Base-by-base conservation (phyloP, 2,113 vertebrate genomes). In the Aldabrachelys gigantea region DNA sequence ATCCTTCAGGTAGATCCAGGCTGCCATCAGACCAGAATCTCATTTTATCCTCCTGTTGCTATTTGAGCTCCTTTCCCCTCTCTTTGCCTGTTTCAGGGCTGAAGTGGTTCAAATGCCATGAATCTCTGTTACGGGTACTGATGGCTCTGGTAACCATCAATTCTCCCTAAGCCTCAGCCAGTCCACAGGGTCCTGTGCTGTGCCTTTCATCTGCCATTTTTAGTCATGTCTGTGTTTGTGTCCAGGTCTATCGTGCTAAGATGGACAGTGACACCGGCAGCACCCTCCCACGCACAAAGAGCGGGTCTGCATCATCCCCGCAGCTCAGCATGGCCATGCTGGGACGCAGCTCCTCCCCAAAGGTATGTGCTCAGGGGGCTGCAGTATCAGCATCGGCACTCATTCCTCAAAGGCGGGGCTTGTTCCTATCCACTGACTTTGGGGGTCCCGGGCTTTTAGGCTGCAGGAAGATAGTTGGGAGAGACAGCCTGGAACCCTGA, bases 201-300 rank as follows among this genome's bases (percentile, higher is more conserved):
- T 29, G 54, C 47, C 13, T 69, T 4, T 3, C 10, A 1, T 72
- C 0, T 10, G 10, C 56, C 52, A 11, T 8, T 53, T 83, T 92
- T 80, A 93, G 22, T 10, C 72, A 38, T 1, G 0, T 75, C 27
- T 89, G 47, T 82, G 78, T 54, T 53, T 62, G 3, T 79, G 54
- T 95, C 54, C 92, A 99, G 99, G 98, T 99, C 85, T 98, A 98
- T 86, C 99, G 98, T 93, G 99, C 99, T 82, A 99, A 98, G 96
- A 97, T 98, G 10, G 99, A 99, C 12, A 97, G 97, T 0, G 98
- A 98, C 38, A 84, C 97, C 2, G 95, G 97, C 69, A 97, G 98
- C 84, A 95, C 96, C 3, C 52, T 97, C 25, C 96, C 98, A 8
- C 94, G 97, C 53, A 96, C 98, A 17, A 99, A 98, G 95, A 97